Evolutionary conservation across 2,888 invertebrate genomes (phyloP), one percentile per base, ranked within the genome.

Genomic region (Epistrophe eligans): DNA sequence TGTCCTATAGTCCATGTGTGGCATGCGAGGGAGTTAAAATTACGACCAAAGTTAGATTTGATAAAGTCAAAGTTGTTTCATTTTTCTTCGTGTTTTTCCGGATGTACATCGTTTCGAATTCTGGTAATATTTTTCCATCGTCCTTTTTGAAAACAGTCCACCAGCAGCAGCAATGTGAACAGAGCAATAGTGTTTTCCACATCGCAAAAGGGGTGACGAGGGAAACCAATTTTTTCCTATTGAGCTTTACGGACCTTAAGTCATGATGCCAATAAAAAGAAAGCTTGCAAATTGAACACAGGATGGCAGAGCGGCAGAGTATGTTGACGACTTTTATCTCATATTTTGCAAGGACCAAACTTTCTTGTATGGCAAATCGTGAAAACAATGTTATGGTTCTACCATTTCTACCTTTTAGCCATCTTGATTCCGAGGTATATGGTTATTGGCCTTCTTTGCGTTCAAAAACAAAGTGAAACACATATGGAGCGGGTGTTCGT

Each of bases 31-130:
- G 72, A 72, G 79, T 83, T 55, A 76, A 87, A 83, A 87, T 87
- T 83, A 87, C 79, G 87, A 83, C 87, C 83, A 87, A 87, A 87
- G 87, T 87, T 87, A 83, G 76, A 87, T 87, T 87, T 87, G 87
- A 87, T 87, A 87, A 87, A 87, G 87, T 87, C 87, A 83, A 79
- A 83, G 79, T 87, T 81, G 50, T 81, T 79, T 70, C 73, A 77
- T 72, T 72, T 66, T 32, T 62, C 24, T 62, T 15, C 50, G 40
- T 71, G 62, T 74, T 85, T 73, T 70, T 70, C 57, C 57, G 74
- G 66, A 82, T 82, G 82, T 83, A 83, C 74, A 82, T 73, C 71
- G 79, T 79, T 79, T 70, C 64, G 48, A 79, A 66, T 79, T 85
- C 70, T 76, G 50, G 24, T 28, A 66, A 74, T 77, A 70, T 74